Evolutionary conservation across 2,113 vertebrate species (phyloP), one percentile per base, ranked within the genome.

Genomic region (Jacana jacana): DNA sequence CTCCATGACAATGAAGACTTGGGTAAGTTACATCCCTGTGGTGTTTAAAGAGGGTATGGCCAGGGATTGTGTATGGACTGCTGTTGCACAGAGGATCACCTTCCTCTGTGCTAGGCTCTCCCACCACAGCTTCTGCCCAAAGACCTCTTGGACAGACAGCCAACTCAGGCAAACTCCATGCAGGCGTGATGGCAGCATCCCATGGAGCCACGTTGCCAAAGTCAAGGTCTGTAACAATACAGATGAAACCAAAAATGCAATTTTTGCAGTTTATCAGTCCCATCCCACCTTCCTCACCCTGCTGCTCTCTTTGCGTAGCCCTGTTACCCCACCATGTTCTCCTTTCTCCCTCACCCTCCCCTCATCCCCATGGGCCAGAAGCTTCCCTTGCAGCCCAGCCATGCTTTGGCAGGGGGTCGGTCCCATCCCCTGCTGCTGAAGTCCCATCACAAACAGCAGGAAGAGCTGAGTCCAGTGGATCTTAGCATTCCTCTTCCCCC

Each of bases 251-350:
- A 35, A 39, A 73, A 64, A 42, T 4, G 28, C 30, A 25, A 2
- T 5, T 17, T 35, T 69, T 22, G 49, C 51, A 39, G 40, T 1
- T 63, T 10, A 5, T 24, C 69, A 28, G n/a, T 17, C 9, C 25
- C 28, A 17, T 46, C 12, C 19, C 61, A 13, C 28, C 17, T 51
- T 42, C 33, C 23, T 69, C 30, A 37, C 13, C 31, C 11, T 0
- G 0, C 61, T 60, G 79, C 25, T 79, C 37, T 58, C 42, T 46
- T 48, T 28, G 40, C 37, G 35, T 24, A 65, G 22, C 6, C 42
- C 33, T 0, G 0, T 48, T 81, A 28, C 6, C 30, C n/a, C 15
- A 48, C 51, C 10, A 0, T 1, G 11, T 8, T 79, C 40, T 63
- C 40, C 37, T 14, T 57, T 20, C 70, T 63, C 61, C 44, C 17